Percentiles rank a stretch among this genome's conserved stretches.
phyloP scores from a whole-genome alignment of 2,888 invertebrate species.

The Nineta flava region DNA sequence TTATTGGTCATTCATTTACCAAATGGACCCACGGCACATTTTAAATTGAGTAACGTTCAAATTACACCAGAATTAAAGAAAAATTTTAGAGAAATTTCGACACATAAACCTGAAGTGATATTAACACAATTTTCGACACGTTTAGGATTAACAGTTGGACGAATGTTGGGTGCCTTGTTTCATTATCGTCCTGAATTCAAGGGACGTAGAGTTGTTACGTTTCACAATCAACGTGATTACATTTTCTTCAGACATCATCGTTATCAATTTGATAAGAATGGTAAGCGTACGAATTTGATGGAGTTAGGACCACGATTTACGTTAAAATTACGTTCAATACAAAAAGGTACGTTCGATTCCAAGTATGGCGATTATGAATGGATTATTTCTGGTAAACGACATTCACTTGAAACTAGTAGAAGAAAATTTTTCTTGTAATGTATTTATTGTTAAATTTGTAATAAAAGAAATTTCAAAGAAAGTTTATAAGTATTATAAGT shows the following conservation, averaged over 20 bases:
- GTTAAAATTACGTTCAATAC: slow-evolving; percentile 75
- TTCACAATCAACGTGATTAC: slow-evolving; percentile 98
- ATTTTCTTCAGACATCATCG: slow-evolving; percentile 97
- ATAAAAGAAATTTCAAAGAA: no score
- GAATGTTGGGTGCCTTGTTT: slow-evolving; percentile 88
- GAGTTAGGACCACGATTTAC: slow-evolving; percentile 98
- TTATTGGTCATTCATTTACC: slow-evolving; percentile 87
- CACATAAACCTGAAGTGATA: slow-evolving; percentile 87
- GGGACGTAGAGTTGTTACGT: slow-evolving; percentile 85
- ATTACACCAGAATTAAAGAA: slow-evolving; percentile 73
- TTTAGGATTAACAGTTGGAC: slow-evolving; percentile 74
- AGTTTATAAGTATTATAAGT: no score
- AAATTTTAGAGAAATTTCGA: slow-evolving; percentile 64
- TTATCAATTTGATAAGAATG: slow-evolving; percentile 76
- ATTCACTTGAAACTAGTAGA: slow-evolving; percentile 86
- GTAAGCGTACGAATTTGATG: slow-evolving; percentile 54
- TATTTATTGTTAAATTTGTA: no score
- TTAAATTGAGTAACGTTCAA: slow-evolving; percentile 82
- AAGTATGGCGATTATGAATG: slow-evolving; percentile 95
- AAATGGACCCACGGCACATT: slow-evolving; percentile 92
- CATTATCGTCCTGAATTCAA: slow-evolving; percentile 92
- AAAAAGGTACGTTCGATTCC: slow-evolving; percentile 94
- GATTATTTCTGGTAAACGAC: slow-evolving; percentile 79
- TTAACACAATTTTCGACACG: slow-evolving; percentile 93
- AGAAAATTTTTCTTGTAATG: slow-evolving; percentile 78